Conservation (phyloP, 1,140 invertebrate genomes). For the Bombus pascuorum region DNA sequence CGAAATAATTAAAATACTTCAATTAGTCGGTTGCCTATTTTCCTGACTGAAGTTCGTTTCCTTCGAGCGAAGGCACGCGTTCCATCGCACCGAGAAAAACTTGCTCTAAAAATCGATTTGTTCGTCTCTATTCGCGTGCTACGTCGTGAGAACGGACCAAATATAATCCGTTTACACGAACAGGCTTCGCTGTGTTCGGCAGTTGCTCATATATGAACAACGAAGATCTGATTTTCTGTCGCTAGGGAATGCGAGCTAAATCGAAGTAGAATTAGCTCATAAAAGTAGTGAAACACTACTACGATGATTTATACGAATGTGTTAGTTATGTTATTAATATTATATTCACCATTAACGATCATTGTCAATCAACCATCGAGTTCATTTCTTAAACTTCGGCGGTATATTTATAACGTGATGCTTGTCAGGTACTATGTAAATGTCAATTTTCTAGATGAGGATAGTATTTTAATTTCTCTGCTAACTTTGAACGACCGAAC, state of each 20-base stretch:
- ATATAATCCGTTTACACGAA: conserved; percentile 12
- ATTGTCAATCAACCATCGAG: no score
- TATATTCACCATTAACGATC: no score
- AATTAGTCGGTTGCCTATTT: conserved; percentile 49
- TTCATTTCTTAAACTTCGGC: not conserved
- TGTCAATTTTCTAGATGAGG: not conserved
- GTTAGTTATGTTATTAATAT: no score
- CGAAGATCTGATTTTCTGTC: not conserved
- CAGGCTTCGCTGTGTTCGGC: not conserved
- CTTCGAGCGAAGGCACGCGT: not conserved
- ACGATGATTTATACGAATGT: not conserved
- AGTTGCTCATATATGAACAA: conserved; percentile 5
- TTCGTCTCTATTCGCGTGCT: not conserved
- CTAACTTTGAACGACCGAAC: not conserved
- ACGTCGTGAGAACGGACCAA: no score
- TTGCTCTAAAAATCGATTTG: not conserved
- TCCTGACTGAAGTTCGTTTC: conserved; percentile 17
- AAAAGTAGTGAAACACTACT: not conserved
- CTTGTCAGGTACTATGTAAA: not conserved
- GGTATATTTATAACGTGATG: not conserved
- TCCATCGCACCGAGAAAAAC: not conserved
- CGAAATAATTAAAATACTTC: conserved; percentile 68
- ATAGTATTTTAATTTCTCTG: not conserved
- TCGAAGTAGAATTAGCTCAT: not conserved
- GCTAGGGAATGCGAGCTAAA: not conserved